A percentile compares a stretch with the other conserved stretches of the same genome.
Evolutionary conservation across 2,888 invertebrate species (phyloP).

Genomic region (Rotaria magnacalcarata): DNA sequence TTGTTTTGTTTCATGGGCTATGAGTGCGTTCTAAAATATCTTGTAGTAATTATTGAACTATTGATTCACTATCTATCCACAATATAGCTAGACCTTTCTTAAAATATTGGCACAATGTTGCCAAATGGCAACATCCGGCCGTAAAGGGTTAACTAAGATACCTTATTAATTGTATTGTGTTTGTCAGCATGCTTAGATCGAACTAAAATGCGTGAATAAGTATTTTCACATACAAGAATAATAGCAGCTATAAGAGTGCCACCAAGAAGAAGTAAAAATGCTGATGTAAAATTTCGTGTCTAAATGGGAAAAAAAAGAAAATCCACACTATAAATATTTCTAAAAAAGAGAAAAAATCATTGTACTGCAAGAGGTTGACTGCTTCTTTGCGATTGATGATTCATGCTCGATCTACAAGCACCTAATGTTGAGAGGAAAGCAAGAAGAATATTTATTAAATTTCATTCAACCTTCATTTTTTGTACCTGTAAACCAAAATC

Average conservation of each 20-base stretch:
- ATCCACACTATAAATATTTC: too few species aligned
- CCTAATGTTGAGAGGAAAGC: not conserved
- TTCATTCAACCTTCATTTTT: not conserved
- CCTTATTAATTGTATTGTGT: not conserved
- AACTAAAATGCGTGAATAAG: not conserved
- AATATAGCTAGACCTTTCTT: too few species aligned
- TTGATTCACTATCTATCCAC: too few species aligned
- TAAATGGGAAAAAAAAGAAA: not conserved
- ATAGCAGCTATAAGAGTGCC: not conserved
- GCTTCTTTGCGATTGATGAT: slow-evolving; percentile 5
- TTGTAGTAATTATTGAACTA: too few species aligned
- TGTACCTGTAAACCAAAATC: slow-evolving; percentile 88
- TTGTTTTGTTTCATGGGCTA: too few species aligned
- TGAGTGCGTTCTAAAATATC: too few species aligned
- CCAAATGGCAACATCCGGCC: too few species aligned
- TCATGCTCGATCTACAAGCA: not conserved
- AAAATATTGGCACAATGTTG: too few species aligned
- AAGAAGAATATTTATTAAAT: not conserved
- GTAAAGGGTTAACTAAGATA: too few species aligned
- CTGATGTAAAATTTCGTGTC: slow-evolving; percentile 10
- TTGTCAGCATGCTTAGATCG: not conserved
- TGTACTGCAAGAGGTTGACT: not conserved
- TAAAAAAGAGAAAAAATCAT: not conserved
- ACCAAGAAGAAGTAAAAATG: slow-evolving; percentile 19
- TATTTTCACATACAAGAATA: slow-evolving; percentile 1